phyloP scores from a whole-genome alignment of 1,140 invertebrate species.

The Drosophila willistoni region DNA sequence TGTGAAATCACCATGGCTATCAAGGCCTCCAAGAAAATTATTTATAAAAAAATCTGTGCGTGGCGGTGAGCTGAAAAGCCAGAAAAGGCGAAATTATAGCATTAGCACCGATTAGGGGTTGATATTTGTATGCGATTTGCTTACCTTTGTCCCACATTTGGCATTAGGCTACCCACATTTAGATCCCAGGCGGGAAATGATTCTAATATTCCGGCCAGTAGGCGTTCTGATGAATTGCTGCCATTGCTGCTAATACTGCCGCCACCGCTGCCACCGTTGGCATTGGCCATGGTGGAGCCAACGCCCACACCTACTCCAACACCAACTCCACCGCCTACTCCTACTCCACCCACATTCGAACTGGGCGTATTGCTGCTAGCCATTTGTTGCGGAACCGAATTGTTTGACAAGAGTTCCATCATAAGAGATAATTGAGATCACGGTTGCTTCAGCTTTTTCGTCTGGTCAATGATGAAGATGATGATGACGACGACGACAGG shows the following conservation, averaged over 20 bases:
- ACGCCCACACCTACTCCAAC: neutral
- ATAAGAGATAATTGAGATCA: slow-evolving; percentile 76
- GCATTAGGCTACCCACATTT: slow-evolving; percentile 57
- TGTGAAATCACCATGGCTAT: slow-evolving; percentile 64
- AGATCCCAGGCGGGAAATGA: slow-evolving; percentile 77
- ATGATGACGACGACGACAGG: neutral
- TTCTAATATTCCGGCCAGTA: slow-evolving; percentile 73
- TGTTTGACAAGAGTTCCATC: slow-evolving; percentile 82
- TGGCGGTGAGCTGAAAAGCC: slow-evolving; percentile 62
- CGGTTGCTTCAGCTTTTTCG: slow-evolving; percentile 49
- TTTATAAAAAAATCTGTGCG: slow-evolving; percentile 76
- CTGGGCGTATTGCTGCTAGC: slow-evolving; percentile 67
- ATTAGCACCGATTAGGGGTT: neutral
- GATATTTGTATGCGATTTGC: neutral
- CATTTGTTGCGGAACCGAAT: slow-evolving; percentile 79
- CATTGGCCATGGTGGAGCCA: slow-evolving; percentile 36
- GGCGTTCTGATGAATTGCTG: slow-evolving; percentile 70
- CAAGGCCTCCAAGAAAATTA: slow-evolving; percentile 69
- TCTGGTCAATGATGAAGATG: slow-evolving; percentile 7
- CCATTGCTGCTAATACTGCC: slow-evolving; percentile 69
- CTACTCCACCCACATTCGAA: slow-evolving; percentile 35
- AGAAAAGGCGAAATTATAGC: neutral
- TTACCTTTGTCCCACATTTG: slow-evolving; percentile 63
- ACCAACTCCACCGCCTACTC: neutral
- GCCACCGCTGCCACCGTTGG: slow-evolving; percentile 54